Conservation (phyloP, 2,888 invertebrate genomes). For the Arctia plantaginis region DNA sequence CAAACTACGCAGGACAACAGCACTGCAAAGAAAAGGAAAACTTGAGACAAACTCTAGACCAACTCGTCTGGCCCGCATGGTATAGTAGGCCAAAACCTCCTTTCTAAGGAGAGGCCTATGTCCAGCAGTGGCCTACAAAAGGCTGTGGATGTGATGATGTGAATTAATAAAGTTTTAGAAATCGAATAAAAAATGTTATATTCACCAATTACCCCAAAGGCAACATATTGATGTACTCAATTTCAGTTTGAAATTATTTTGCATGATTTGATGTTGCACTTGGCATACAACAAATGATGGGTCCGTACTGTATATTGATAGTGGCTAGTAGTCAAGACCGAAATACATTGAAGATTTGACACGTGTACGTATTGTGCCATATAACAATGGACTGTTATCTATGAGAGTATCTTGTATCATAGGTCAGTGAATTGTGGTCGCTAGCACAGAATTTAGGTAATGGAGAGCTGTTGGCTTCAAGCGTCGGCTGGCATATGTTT, state of each 20-base stretch:
- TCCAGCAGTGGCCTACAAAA: too few relatives aligned
- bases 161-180: not conserved
- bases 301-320: slow-evolving; percentile 33
- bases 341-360: slow-evolving; percentile 45
- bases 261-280: not conserved
- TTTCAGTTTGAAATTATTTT: not conserved
- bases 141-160: too few relatives aligned
- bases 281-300: slow-evolving; percentile 6
- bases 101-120: too few relatives aligned
- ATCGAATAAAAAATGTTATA: not conserved
- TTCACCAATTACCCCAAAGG: not conserved
- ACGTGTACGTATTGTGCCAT: slow-evolving; percentile 46
- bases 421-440: slow-evolving; percentile 47
- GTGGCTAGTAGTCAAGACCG: slow-evolving; percentile 7
- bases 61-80: too few relatives aligned
- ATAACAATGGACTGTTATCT: slow-evolving; percentile 50
- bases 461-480: slow-evolving; percentile 10
- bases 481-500: not conserved
- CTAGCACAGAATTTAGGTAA: slow-evolving; percentile 1
- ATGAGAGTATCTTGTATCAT: slow-evolving; percentile 37
- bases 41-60: too few relatives aligned
- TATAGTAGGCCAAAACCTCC: too few relatives aligned
- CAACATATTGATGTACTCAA: slow-evolving; percentile 14
- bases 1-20: too few relatives aligned
- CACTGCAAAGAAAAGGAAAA: too few relatives aligned